Evolutionary conservation across 2,113 vertebrate species (phyloP), one percentile per base, ranked within the genome.

Genomic region (Scomber japonicus): DNA sequence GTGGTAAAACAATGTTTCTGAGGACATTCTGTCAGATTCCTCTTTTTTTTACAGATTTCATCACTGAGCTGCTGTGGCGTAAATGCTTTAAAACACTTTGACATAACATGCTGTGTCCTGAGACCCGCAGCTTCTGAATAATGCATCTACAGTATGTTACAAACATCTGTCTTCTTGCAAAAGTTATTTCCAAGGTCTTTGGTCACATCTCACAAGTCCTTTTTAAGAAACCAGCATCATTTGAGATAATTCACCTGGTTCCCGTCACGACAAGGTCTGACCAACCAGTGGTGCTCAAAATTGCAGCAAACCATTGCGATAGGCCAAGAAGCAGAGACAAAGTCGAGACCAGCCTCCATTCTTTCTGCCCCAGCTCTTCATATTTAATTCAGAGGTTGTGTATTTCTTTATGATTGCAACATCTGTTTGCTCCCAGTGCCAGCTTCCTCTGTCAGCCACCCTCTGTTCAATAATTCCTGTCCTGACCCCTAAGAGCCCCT

Each of bases 51-150:
- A 95, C 94, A 94, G 91, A 93, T 92, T 90, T 94, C 88, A 92
- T 90, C 80, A 71, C 88, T 66, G 87, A 89, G 86, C 83, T 66
- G 79, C 56, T 82, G 89, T 89, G 86, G 90, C 81, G 88, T 94
- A 93, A 95, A 94, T 93, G 92, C 93, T 87, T 94, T 94, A 92
- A 94, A 95, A 94, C 91, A 90, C 88, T 95, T 93, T 95, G 93
- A 94, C 93, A 94, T 94, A 86, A 93, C 91, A 84, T 82, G 86
- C 75, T 56, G 88, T 67, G 87, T 91, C 87, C 88, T 73, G 93
- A 93, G 91, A 90, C 83, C 76, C 71, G 67, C 61, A 1, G 74
- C 87, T 60, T 75, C 82, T 96, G 91, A 95, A 96, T 96, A 94
- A 96, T 96, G 88, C 81, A 95, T 92, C 75, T 67, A 80, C 94